A percentile compares a stretch with the other conserved stretches of the same genome.
Evolutionary conservation across 2,797 vertebrate species (phyloP).

Genomic region (Microctenopoma stevenorrisi): DNA sequence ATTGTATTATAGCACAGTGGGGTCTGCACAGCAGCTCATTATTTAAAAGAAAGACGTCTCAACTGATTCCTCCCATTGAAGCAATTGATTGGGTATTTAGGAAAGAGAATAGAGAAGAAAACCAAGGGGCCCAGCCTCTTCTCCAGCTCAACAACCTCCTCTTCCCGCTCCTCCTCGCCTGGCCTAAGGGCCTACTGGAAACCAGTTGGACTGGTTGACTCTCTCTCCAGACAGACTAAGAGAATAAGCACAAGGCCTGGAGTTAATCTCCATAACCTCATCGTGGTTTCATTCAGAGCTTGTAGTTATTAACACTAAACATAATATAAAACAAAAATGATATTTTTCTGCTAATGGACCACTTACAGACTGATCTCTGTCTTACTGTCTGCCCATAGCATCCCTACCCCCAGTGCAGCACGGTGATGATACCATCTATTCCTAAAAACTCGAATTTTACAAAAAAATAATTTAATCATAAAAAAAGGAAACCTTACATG

Average conservation of each 20-base stretch:
- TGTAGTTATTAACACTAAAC: background rate
- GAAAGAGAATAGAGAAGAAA: constrained; percentile 31
- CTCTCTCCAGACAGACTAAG: constrained; percentile 48
- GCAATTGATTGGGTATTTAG: constrained; percentile 11
- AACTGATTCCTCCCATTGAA: background rate
- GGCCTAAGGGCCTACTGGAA: constrained; percentile 73
- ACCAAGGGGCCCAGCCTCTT: constrained; percentile 35
- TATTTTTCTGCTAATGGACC: background rate
- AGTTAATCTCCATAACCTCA: constrained; percentile 32
- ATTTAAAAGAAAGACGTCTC: background rate
- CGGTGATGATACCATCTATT: background rate
- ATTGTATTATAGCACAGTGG: background rate
- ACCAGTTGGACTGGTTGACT: constrained; percentile 82
- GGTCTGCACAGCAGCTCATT: background rate
- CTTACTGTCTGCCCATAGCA: background rate
- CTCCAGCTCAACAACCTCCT: constrained; percentile 28
- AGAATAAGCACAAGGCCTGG: constrained; percentile 28
- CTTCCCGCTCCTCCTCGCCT: constrained; percentile 33
- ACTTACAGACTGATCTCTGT: background rate
- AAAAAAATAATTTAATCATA: background rate
- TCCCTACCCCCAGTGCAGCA: background rate
- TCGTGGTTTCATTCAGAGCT: constrained; percentile 8
- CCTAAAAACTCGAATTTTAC: background rate
- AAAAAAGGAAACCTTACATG: background rate
- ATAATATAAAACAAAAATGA: accelerated